These are phyloP conservation scores for Potorous gilbertii DNA, from an alignment of 2,797 vertebrate species.

Conservation along the genomic window DNA sequence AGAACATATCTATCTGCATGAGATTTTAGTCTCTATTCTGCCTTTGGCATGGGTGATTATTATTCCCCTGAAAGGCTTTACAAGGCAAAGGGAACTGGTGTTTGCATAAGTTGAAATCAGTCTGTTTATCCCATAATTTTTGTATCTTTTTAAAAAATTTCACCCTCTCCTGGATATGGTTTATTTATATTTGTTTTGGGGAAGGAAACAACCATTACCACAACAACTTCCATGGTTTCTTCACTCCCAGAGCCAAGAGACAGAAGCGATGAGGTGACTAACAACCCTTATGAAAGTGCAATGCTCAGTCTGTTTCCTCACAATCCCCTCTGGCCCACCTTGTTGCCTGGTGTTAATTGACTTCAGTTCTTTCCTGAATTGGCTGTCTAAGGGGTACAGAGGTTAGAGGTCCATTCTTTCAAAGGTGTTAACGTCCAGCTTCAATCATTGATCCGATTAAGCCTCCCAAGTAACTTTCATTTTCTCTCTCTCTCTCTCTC, in stretches of 20 bases:
- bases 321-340: background rate
- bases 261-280: background rate
- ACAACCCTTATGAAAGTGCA: background rate
- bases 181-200: background rate
- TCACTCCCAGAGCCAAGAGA: background rate
- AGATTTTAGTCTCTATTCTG: background rate
- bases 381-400: background rate
- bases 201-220: background rate
- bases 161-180: background rate
- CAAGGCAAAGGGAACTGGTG: background rate
- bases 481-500: background rate
- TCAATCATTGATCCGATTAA: background rate
- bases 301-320: background rate
- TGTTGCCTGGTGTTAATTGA: background rate
- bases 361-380: background rate
- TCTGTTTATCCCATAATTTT: conserved; percentile 4
- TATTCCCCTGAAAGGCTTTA: background rate
- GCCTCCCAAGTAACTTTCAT: conserved; percentile 36
- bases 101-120: background rate
- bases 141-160: background rate
- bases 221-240: background rate
- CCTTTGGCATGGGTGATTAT: background rate
- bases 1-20: background rate
- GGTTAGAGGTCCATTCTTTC: background rate
- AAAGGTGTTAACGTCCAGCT: background rate